Evolutionary conservation across 1,140 invertebrate genomes (phyloP).

Genomic region (Cotesia vestalis): DNA sequence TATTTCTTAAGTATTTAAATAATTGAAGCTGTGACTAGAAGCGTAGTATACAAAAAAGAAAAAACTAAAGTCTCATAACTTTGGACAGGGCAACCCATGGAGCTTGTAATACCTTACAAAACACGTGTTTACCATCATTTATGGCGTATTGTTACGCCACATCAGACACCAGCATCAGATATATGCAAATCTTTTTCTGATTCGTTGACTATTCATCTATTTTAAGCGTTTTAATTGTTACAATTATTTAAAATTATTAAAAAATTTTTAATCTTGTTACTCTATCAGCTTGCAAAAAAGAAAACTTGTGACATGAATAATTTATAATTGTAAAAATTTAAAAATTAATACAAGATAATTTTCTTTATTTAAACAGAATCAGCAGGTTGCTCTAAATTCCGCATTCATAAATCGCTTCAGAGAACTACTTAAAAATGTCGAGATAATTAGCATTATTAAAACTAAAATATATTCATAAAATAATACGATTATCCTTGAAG

Average conservation of each 20-base stretch:
- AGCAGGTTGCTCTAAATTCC: no score
- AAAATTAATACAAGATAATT: no score
- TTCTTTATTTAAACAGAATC: no score
- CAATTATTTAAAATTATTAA: no score
- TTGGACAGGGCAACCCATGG: slow-evolving; percentile 29
- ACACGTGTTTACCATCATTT: slow-evolving; percentile 60
- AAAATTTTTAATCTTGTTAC: no score
- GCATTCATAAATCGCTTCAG: no score
- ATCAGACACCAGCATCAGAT: slow-evolving; percentile 30
- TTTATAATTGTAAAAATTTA: no score
- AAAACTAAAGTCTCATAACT: not conserved
- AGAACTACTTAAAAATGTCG: no score
- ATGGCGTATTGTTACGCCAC: slow-evolving; percentile 48
- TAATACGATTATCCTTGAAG: no score
- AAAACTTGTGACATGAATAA: no score
- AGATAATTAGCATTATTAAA: no score
- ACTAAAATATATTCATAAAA: not conserved
- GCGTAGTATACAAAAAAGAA: not conserved
- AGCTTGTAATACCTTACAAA: slow-evolving; percentile 47
- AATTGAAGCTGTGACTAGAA: not conserved
- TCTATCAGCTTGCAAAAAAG: no score
- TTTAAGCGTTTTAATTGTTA: not conserved
- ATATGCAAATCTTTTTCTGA: slow-evolving; percentile 2
- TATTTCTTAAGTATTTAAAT: not conserved
- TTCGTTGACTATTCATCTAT: not conserved